Base-by-base conservation (phyloP, 2,113 vertebrate genomes). In the Neodontobutis hainanensis region DNA sequence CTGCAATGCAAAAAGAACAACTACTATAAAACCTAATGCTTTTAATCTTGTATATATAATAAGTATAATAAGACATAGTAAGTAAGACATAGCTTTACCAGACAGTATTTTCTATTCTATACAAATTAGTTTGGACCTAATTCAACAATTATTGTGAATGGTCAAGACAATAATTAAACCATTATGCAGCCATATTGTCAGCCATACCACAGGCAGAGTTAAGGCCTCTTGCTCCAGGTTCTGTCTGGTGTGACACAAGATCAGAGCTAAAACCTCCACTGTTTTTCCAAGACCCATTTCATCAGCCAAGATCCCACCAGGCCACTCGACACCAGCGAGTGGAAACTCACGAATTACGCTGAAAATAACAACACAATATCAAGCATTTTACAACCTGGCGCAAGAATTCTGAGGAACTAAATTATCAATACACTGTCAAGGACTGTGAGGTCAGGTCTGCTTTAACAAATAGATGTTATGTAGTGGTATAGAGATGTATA, bases 271-370 rank as follows among this genome's bases (percentile, higher is more conserved):
- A 70, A 99, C 97, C 70, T 99, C 97, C 65, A 99, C 97, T 0
- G 97, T 98, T 89, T 99, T 99, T 61, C 97, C 97, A 11, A 99
- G 94, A 12, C 97, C 97, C 97, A 99, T 99, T 81, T 99, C 97
- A 91, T 99, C 97, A 52, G 97, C 97, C 82, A 99, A 90, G 82
- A 99, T 98, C 61, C 97, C 97, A 70, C 97, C 97, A 58, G 95
- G 96, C 95, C 96, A 95, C 74, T 95, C 94, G 11, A 94, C 81
- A 36, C 96, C 95, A 38, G 94, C 93, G 83, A 89, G 51, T 0
- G 97, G 96, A 80, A 92, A 94, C 58, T 98, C 96, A 70, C 88
- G 91, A n/a, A 97, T 94, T 67, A 99, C 80, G 74, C 97, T 99
- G 81, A 43, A 73, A 59, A 14, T 60, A 32, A 3, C 8, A 36